These are phyloP conservation scores for Leucopsar rothschildi DNA, from an alignment of 2,113 vertebrate species.

Conservation along the genomic window DNA sequence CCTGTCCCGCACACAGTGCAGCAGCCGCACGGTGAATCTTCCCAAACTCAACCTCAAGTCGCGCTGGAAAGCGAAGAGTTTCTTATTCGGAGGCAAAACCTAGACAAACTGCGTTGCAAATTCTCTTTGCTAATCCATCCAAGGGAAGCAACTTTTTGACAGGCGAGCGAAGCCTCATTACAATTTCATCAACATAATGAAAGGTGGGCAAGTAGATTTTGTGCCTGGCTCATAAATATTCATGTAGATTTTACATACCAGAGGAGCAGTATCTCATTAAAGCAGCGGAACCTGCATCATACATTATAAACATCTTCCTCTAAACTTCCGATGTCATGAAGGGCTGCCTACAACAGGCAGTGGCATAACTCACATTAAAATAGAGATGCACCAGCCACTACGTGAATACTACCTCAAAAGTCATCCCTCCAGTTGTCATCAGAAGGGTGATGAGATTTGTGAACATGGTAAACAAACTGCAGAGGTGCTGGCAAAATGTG, in stretches of 20 bases:
- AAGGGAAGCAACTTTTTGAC: slow-evolving; percentile 43
- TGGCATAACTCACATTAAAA: background rate
- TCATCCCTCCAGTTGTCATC: background rate
- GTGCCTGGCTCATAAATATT: slow-evolving; percentile 36
- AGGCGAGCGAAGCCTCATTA: slow-evolving; percentile 9
- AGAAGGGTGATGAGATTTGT: background rate
- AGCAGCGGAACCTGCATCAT: background rate
- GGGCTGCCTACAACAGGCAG: background rate
- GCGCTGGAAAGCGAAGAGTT: background rate
- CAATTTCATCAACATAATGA: slow-evolving; percentile 32
- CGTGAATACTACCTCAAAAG: background rate
- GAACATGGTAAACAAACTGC: background rate
- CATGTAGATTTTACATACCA: background rate
- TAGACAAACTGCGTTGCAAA: background rate
- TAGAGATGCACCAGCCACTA: background rate
- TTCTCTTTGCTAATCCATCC: background rate
- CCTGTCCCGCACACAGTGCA: background rate
- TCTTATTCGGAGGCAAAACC: background rate
- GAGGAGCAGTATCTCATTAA: slow-evolving; percentile 4
- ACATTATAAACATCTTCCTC: background rate
- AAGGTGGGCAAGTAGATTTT: slow-evolving; percentile 43
- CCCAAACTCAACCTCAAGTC: background rate
- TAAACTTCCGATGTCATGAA: background rate
- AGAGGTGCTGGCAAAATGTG: background rate
- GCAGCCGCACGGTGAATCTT: background rate